A percentile compares a stretch with the other conserved stretches of the same genome.
phyloP scores from a whole-genome alignment of 2,113 vertebrate genomes.

The Xiphophorus couchianus region DNA sequence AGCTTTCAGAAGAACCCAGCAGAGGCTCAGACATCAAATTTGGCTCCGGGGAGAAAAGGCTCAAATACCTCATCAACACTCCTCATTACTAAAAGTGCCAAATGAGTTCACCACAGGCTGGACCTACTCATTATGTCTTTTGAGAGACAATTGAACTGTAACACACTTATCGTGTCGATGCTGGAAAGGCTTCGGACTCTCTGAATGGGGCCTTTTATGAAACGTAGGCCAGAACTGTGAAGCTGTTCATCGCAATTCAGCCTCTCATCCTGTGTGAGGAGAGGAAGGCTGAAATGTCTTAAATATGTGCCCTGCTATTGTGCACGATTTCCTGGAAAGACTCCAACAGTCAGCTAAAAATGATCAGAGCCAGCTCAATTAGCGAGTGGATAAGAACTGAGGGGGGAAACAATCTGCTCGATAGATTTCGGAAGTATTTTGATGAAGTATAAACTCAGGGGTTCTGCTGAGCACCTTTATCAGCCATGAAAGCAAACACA shows the following conservation, averaged over 20 bases:
- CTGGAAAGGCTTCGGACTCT: slow-evolving; percentile 36
- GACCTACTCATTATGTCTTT: slow-evolving; percentile 72
- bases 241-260: slow-evolving; percentile 34
- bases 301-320: slow-evolving; percentile 52
- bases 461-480: slow-evolving; percentile 76
- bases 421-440: slow-evolving; percentile 77
- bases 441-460: slow-evolving; percentile 69
- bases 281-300: slow-evolving; percentile 53
- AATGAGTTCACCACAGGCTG: slow-evolving; percentile 69
- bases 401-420: slow-evolving; percentile 7
- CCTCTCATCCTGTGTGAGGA: slow-evolving; percentile 28
- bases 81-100: slow-evolving; percentile 75
- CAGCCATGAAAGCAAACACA: slow-evolving; percentile 81
- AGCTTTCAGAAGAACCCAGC: slow-evolving; percentile 53
- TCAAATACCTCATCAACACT: slow-evolving; percentile 75
- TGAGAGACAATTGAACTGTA: slow-evolving; percentile 71
- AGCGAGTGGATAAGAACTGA: slow-evolving; percentile 52
- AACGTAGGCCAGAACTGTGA: slow-evolving; percentile 40
- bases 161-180: slow-evolving; percentile 65
- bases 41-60: slow-evolving; percentile 55
- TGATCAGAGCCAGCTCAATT: slow-evolving; percentile 73
- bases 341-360: slow-evolving; percentile 61
- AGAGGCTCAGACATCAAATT: slow-evolving; percentile 61
- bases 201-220: slow-evolving; percentile 51
- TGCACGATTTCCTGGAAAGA: slow-evolving; percentile 44